Conservation (phyloP, 2,113 vertebrate genomes). For the Hypanus sabinus region DNA sequence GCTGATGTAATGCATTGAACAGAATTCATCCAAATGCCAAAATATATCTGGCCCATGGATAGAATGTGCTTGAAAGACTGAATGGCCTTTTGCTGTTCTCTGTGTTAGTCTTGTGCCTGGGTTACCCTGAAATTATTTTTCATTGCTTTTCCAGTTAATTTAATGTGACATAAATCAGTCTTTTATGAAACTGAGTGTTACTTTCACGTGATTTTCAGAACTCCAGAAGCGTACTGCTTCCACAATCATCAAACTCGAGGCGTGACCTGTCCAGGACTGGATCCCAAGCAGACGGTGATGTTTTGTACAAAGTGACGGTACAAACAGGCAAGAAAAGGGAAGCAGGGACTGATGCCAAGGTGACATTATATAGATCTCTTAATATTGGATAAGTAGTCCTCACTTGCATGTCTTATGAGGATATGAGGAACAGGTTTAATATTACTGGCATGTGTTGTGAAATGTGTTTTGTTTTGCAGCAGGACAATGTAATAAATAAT, state of each 20-base stretch:
- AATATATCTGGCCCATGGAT: neutral
- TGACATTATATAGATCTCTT: constrained; percentile 4
- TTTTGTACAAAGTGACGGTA: constrained; percentile 43
- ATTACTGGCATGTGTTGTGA: too few species aligned
- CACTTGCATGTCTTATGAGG: neutral
- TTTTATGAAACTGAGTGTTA: neutral
- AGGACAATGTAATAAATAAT: too few species aligned
- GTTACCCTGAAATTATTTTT: neutral
- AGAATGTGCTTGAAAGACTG: neutral
- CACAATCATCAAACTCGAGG: neutral
- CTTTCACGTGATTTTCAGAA: constrained; percentile 23
- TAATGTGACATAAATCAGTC: neutral
- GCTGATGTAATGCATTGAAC: neutral
- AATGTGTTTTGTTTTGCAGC: too few species aligned
- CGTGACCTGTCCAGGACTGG: neutral
- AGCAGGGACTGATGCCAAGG: constrained; percentile 42
- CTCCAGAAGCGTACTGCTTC: constrained; percentile 7
- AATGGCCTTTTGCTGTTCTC: neutral
- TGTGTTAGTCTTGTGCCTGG: neutral
- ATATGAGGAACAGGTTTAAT: too few species aligned
- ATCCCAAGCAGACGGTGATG: constrained; percentile 14
- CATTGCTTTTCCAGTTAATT: neutral
- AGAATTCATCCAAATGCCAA: neutral
- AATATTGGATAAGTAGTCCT: neutral
- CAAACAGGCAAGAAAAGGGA: constrained; percentile 43